Base-by-base conservation (phyloP, 2,797 vertebrate genomes). In the Enteromius paludinosus region DNA sequence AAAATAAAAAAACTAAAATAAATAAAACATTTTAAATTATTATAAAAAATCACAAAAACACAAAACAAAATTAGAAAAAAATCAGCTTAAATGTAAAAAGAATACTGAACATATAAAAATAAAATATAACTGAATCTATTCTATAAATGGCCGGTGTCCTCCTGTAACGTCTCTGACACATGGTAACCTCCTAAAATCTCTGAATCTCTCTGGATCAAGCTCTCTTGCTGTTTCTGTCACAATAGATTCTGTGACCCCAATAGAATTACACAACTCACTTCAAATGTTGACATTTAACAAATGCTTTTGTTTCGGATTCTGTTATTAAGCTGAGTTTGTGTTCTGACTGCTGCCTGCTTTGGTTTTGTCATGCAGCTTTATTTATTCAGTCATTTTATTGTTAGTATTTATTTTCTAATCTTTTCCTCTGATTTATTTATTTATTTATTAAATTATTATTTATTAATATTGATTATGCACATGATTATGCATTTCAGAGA, bases 181-280 rank as follows among this genome's bases (percentile, higher is more conserved):
- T 43, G 78, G 7, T 45, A 61, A 61, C 64, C 38, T 54, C 38
- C 56, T 70, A 30, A 47, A 52, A 71, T 61, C 45, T 74, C 69
- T 12, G 33, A 15, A 74, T 74, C 70, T 65, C 59, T 72, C 56
- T 25, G 56, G 75, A 65, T 61, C 56, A 49, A 20, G 38, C 38
- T 62, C 28, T 61, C 41, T 43, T 2, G 56, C 71, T 49, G 43
- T 75, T 25, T 82, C 71, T 64, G 70, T 66, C 80, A 82, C 59
- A 66, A 38, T 1, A 45, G 59, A 72, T 75, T 30, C 23, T 41
- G 71, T 82, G 25, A 62, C 56, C 62, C 43, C 49, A 30, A 71
- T 71, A 49, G 17, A 71, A 49, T 71, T 71, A 71, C 45, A 33
- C 47, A 71, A 49, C 38, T 47, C 45, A 12, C 33, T 35, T 75